Percentiles rank a stretch among this genome's conserved stretches.
Conservation (phyloP, 2,113 vertebrate species). For the Lasiurus borealis region DNA sequence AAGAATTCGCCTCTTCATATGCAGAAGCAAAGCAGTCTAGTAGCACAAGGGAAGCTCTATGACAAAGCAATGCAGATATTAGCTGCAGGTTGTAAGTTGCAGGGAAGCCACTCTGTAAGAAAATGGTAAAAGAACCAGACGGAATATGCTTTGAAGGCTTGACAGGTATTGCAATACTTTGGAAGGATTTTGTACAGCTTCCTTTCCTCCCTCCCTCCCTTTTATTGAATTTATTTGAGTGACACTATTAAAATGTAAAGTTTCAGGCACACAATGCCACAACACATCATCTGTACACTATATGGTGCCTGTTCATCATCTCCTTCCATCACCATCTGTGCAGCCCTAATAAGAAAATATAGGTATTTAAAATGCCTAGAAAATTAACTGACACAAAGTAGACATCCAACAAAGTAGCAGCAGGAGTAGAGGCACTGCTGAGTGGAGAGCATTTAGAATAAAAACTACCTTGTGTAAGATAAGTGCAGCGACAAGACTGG, state of each 20-base stretch:
- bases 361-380: background rate
- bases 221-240: background rate
- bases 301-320: background rate
- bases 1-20: background rate
- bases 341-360: background rate
- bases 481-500: background rate
- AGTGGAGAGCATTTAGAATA: background rate
- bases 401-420: background rate
- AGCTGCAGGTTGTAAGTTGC: background rate
- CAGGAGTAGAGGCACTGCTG: background rate
- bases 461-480: background rate
- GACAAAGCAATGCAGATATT: background rate
- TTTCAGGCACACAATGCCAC: background rate
- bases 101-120: background rate
- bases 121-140: background rate
- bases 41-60: background rate
- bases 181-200: background rate
- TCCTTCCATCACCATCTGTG: background rate
- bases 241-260: background rate
- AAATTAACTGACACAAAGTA: background rate
- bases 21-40: background rate
- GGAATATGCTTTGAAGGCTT: background rate
- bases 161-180: background rate
- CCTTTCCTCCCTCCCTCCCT: background rate
- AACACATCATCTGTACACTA: background rate